These are phyloP conservation scores for Pangasius krempfi DNA, from an alignment of 2,797 vertebrate species.

Conservation along the genomic window DNA sequence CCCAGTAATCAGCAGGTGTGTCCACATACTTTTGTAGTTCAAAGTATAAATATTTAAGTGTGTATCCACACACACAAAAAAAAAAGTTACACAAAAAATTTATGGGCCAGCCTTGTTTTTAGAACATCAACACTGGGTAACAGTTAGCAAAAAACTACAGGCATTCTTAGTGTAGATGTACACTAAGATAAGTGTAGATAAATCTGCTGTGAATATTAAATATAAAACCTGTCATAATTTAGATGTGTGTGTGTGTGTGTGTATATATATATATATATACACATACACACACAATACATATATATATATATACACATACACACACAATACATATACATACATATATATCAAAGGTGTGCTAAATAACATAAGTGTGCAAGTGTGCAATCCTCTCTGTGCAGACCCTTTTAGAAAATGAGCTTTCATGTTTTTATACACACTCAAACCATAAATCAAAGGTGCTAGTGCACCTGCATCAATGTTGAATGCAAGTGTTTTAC, in stretches of 20 bases:
- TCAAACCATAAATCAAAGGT: not conserved
- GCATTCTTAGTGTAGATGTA: not conserved
- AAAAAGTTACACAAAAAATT: not conserved
- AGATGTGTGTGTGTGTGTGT: not conserved
- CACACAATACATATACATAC: not conserved
- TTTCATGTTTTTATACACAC: conserved; percentile 39
- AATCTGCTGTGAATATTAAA: not conserved
- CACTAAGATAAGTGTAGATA: no score
- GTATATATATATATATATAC: no score
- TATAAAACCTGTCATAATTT: not conserved
- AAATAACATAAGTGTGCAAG: not conserved
- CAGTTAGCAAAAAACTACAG: not conserved
- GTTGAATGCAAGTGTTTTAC: conserved; percentile 62
- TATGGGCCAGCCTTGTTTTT: not conserved
- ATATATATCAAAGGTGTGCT: not conserved
- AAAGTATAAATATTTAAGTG: not conserved
- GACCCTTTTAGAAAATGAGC: not conserved
- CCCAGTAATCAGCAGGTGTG: not conserved
- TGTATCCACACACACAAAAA: not conserved
- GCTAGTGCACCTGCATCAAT: not conserved
- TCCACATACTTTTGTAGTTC: not conserved
- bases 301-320: not conserved
- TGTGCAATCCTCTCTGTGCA: not conserved
- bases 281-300: no score
- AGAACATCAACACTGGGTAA: not conserved